Evolutionary conservation across 1,140 invertebrate species (phyloP).

Genomic region (Dendroctonus valens): DNA sequence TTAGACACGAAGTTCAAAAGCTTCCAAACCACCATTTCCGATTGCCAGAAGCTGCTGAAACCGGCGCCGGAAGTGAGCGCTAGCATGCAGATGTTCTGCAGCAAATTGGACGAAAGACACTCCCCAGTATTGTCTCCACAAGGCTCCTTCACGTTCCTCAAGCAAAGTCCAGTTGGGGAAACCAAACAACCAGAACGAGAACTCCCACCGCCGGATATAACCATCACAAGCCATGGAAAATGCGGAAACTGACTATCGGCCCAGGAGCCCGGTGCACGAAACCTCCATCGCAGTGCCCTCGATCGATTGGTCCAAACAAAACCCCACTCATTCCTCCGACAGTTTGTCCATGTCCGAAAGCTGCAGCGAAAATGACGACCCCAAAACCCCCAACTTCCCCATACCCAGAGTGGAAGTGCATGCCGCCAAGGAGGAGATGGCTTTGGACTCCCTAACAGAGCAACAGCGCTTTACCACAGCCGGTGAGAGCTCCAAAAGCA

Average conservation of each 20-base stretch:
- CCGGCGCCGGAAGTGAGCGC: constrained; percentile 73
- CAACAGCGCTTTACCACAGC: neutral
- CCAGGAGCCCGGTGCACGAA: constrained; percentile 61
- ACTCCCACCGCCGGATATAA: constrained; percentile 34
- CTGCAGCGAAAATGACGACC: constrained; percentile 40
- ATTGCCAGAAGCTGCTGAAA: constrained; percentile 83
- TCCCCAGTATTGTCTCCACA: constrained; percentile 47
- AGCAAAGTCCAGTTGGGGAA: no score
- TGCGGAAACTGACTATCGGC: constrained; percentile 54
- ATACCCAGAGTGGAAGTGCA: constrained; percentile 40
- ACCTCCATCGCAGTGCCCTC: constrained; percentile 63
- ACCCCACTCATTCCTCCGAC: constrained; percentile 55
- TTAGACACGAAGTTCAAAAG: constrained; percentile 80
- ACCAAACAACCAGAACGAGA: no score
- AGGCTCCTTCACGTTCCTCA: constrained; percentile 21
- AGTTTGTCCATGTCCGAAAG: constrained; percentile 58
- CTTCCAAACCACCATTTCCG: constrained; percentile 80
- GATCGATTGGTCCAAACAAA: constrained; percentile 59
- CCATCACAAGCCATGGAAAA: constrained; percentile 24
- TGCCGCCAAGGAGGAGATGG: constrained; percentile 32
- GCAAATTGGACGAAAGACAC: constrained; percentile 42
- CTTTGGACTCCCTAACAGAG: constrained; percentile 33
- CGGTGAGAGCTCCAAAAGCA: constrained; percentile 36
- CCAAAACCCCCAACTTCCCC: constrained; percentile 28
- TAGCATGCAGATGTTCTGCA: constrained; percentile 68